Evolutionary conservation across 2,888 invertebrate genomes (phyloP).

Genomic region (Galerucella pusilla): DNA sequence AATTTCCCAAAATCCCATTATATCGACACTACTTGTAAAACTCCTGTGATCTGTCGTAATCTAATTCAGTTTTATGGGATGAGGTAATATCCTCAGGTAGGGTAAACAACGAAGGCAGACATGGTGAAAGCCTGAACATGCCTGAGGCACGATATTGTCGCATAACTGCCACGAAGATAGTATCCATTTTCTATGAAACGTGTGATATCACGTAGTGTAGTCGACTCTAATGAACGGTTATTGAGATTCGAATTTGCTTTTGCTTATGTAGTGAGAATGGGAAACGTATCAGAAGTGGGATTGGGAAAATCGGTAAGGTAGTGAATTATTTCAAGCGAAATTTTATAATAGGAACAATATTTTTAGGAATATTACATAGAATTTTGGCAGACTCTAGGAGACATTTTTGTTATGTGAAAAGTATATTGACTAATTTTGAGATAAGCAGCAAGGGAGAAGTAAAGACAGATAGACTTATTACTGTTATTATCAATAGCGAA

Average conservation of each 20-base stretch:
- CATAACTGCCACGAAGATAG: constrained; percentile 40
- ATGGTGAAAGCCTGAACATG: constrained; percentile 35
- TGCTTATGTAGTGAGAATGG: constrained; percentile 6
- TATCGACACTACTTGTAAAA: constrained; percentile 18
- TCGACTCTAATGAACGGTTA: constrained; percentile 30
- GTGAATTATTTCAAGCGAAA: no score
- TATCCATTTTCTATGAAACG: constrained; percentile 26
- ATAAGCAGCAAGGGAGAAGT: no score
- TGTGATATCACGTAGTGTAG: constrained; percentile 29
- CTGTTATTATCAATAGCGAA: no score
- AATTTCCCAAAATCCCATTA: constrained; percentile 4
- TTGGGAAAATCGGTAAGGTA: background rate
- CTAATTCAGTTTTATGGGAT: constrained; percentile 51
- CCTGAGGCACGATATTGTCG: constrained; percentile 41
- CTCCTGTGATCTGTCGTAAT: constrained; percentile 43
- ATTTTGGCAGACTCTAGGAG: no score
- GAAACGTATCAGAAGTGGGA: constrained; percentile 8
- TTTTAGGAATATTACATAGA: no score
- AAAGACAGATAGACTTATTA: no score
- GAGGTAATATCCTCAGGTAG: constrained; percentile 44
- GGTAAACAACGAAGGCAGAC: constrained; percentile 35
- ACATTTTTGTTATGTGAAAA: no score
- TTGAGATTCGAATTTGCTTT: constrained; percentile 22
- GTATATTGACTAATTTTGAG: no score
- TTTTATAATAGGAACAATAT: no score